Evolutionary conservation across 2,888 invertebrate genomes (phyloP).

Genomic region (Neelides folsomi): DNA sequence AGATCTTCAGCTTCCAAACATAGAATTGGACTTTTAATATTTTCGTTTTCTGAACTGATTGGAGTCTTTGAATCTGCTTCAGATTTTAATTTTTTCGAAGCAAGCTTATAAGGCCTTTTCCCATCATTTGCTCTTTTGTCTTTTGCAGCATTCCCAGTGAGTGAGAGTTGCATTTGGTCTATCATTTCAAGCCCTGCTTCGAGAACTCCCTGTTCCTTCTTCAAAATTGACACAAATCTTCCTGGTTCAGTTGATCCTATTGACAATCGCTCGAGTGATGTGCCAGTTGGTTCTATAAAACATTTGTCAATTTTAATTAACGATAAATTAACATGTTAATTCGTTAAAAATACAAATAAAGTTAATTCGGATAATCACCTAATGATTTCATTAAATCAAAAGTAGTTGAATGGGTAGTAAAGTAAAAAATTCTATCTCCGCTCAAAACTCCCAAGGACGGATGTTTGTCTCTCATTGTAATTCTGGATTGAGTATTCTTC

Average conservation of each 20-base stretch:
- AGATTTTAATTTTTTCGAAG: slow-evolving; percentile 28
- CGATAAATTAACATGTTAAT: no score
- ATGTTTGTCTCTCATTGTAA: slow-evolving; percentile 36
- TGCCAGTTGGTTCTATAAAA: slow-evolving; percentile 23
- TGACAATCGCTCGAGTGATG: slow-evolving; percentile 19
- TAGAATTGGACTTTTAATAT: slow-evolving; percentile 15
- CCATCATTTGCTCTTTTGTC: slow-evolving; percentile 55
- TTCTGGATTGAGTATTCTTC: slow-evolving; percentile 32
- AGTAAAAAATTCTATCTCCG: slow-evolving; percentile 27
- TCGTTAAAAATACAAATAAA: no score
- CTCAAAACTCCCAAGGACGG: slow-evolving; percentile 35
- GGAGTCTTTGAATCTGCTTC: slow-evolving; percentile 14
- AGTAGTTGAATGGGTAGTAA: slow-evolving; percentile 21
- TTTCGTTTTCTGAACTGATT: slow-evolving; percentile 15
- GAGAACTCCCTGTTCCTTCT: slow-evolving; percentile 22
- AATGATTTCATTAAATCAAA: slow-evolving; percentile 26
- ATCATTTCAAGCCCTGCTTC: slow-evolving; percentile 35
- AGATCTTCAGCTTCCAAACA: slow-evolving; percentile 28
- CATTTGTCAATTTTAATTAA: no score
- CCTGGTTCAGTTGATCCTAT: slow-evolving; percentile 18
- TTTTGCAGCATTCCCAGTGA: slow-evolving; percentile 74
- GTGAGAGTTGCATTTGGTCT: slow-evolving; percentile 45
- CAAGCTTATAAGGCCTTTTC: slow-evolving; percentile 24
- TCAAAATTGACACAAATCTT: slow-evolving; percentile 13
- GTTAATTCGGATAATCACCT: slow-evolving; percentile 9